Evolutionary conservation across 2,888 invertebrate species (phyloP).

Genomic region (Hypselothyrea guttata): DNA sequence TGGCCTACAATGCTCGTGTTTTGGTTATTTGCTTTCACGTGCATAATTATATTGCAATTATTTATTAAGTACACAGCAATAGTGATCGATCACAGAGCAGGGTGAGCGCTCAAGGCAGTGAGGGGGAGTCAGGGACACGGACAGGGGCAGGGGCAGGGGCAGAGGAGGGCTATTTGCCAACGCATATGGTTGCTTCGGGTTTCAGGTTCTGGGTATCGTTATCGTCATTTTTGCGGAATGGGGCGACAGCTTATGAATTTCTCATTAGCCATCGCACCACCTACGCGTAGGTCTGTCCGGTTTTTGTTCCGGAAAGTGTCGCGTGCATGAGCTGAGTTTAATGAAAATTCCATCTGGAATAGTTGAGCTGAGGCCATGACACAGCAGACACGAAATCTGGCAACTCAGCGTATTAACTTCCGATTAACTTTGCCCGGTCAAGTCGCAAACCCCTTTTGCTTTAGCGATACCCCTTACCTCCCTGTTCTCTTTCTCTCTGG

Average conservation of each 20-base stretch:
- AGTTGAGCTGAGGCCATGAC: slow-evolving; percentile 55
- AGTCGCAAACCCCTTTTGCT: slow-evolving; percentile 64
- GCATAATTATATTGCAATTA: slow-evolving; percentile 78
- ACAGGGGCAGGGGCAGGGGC: too few relatives aligned
- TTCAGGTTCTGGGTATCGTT: slow-evolving; percentile 1
- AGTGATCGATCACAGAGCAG: slow-evolving; percentile 69
- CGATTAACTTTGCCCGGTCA: slow-evolving; percentile 81
- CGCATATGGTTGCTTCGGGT: slow-evolving; percentile 43
- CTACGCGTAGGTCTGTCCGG: slow-evolving; percentile 38
- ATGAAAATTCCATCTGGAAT: slow-evolving; percentile 78
- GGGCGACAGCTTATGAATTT: slow-evolving; percentile 71
- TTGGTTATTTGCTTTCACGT: slow-evolving; percentile 60
- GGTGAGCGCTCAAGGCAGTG: slow-evolving; percentile 1
- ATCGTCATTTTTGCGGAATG: too few relatives aligned
- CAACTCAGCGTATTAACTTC: slow-evolving; percentile 81
- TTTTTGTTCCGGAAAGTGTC: slow-evolving; percentile 49
- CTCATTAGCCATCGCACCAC: slow-evolving; percentile 64
- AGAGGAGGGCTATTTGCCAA: slow-evolving; percentile 14
- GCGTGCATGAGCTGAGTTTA: slow-evolving; percentile 75
- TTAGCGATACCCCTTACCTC: not conserved
- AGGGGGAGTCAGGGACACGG: not conserved
- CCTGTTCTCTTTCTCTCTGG: slow-evolving; percentile 10
- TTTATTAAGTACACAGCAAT: slow-evolving; percentile 75
- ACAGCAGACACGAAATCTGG: slow-evolving; percentile 69
- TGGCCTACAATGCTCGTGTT: slow-evolving; percentile 58